Evolutionary conservation across 2,888 invertebrate genomes (phyloP).

Genomic region (Lypha dubia): DNA sequence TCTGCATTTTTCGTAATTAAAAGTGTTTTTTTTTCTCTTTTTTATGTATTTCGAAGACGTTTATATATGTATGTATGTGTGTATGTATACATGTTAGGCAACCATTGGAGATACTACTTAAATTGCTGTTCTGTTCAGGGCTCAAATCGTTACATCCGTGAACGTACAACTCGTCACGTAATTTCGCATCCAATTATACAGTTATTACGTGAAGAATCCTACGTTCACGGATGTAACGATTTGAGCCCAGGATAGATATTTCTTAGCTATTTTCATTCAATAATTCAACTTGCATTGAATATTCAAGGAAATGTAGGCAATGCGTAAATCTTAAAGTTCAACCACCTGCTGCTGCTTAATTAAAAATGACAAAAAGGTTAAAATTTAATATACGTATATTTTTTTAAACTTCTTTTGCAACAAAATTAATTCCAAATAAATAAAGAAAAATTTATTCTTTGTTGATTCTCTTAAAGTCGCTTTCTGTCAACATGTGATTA

Average conservation of each 20-base stretch:
- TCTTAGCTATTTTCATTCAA: background rate
- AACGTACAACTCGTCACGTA: too few relatives aligned
- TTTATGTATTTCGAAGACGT: background rate
- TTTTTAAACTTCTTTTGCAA: conserved; percentile 12
- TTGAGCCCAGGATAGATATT: too few relatives aligned
- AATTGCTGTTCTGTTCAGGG: too few relatives aligned
- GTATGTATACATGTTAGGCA: too few relatives aligned
- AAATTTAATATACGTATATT: background rate
- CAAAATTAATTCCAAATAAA: conserved; percentile 21
- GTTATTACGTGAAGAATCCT: too few relatives aligned
- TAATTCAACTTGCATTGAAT: background rate
- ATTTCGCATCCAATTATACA: too few relatives aligned
- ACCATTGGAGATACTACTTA: too few relatives aligned
- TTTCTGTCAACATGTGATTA: conserved; percentile 31
- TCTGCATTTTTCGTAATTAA: too few relatives aligned
- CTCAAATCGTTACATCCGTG: too few relatives aligned
- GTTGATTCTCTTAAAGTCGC: conserved; percentile 32
- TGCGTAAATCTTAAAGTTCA: conserved; percentile 15
- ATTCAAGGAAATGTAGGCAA: conserved; percentile 17
- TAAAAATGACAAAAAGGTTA: conserved; percentile 1
- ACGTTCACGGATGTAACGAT: too few relatives aligned
- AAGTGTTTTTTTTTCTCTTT: too few relatives aligned
- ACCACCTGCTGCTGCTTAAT: conserved; percentile 11
- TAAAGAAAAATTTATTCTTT: conserved; percentile 21
- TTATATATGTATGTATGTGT: background rate